These are phyloP conservation scores for Penaeus monodon DNA, from an alignment of 2,888 invertebrate species.

Conservation along the genomic window DNA sequence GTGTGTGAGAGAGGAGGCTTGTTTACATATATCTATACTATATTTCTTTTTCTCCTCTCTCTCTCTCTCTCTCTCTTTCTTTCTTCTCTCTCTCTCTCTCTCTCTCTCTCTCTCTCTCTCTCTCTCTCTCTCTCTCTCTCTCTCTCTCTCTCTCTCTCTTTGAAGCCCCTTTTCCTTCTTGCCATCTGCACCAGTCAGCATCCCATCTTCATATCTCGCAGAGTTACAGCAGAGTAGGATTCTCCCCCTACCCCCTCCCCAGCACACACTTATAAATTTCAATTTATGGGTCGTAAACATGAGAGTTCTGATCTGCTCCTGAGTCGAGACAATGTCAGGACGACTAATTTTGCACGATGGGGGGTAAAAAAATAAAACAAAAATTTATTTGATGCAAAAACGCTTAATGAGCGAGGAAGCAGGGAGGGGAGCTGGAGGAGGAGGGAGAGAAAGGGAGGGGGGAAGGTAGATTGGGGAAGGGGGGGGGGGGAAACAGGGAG, in stretches of 20 bases:
- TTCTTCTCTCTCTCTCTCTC: too few species aligned
- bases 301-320: conserved; percentile 3
- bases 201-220: neutral
- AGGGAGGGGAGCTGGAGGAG: neutral
- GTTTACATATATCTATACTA: too few species aligned
- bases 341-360: conserved; percentile 5
- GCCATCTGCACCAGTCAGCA: too few species aligned
- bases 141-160: too few species aligned
- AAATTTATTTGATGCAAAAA: neutral
- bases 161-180: too few species aligned
- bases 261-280: conserved; percentile 4
- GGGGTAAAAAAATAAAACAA: neutral
- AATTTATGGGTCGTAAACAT: conserved; percentile 12
- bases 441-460: too few species aligned
- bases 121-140: too few species aligned
- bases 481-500: neutral
- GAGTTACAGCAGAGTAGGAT: neutral
- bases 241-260: neutral
- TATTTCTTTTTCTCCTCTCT: too few species aligned
- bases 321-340: conserved; percentile 8
- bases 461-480: neutral
- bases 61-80: too few species aligned
- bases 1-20: too few species aligned
- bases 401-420: neutral
- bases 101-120: too few species aligned